These are phyloP conservation scores for Atherix ibis DNA, from an alignment of 2,888 invertebrate species.

Conservation along the genomic window DNA sequence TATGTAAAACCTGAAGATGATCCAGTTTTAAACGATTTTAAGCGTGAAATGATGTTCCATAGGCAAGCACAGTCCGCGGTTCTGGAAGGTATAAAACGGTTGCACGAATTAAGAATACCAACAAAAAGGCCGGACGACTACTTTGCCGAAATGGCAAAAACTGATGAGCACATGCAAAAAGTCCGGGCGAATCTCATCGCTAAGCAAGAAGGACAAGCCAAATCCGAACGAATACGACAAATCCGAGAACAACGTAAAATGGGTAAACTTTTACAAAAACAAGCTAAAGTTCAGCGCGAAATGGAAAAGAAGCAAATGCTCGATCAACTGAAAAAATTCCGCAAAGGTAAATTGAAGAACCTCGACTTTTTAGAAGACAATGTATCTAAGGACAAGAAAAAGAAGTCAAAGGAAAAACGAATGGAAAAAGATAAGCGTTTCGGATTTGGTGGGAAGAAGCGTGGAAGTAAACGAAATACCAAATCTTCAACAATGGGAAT, in stretches of 20 bases:
- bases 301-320: slow-evolving; percentile 83
- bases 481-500: slow-evolving; percentile 45
- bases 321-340: slow-evolving; percentile 84
- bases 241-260: slow-evolving; percentile 82
- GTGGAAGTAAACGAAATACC: slow-evolving; percentile 74
- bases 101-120: slow-evolving; percentile 58
- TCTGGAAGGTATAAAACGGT: slow-evolving; percentile 56
- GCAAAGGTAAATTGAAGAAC: slow-evolving; percentile 67
- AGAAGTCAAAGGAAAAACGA: slow-evolving; percentile 36
- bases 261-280: slow-evolving; percentile 75
- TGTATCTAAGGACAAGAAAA: slow-evolving; percentile 29
- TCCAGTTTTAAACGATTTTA: slow-evolving; percentile 79
- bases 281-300: slow-evolving; percentile 68
- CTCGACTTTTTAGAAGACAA: slow-evolving; percentile 65
- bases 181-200: slow-evolving; percentile 67
- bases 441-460: slow-evolving; percentile 93
- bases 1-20: slow-evolving; percentile 50
- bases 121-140: slow-evolving; percentile 89
- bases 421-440: slow-evolving; percentile 68
- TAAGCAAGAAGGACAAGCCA: slow-evolving; percentile 70
- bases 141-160: slow-evolving; percentile 98
- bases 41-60: slow-evolving; percentile 75
- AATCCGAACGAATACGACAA: slow-evolving; percentile 80
- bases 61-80: slow-evolving; percentile 80
- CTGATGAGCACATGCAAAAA: slow-evolving; percentile 95